A percentile compares a stretch with the other conserved stretches of the same genome.
These are phyloP conservation scores for Porites evermanni DNA, from an alignment of 92 coral and sea anemone genomes.

Conservation along the genomic window DNA sequence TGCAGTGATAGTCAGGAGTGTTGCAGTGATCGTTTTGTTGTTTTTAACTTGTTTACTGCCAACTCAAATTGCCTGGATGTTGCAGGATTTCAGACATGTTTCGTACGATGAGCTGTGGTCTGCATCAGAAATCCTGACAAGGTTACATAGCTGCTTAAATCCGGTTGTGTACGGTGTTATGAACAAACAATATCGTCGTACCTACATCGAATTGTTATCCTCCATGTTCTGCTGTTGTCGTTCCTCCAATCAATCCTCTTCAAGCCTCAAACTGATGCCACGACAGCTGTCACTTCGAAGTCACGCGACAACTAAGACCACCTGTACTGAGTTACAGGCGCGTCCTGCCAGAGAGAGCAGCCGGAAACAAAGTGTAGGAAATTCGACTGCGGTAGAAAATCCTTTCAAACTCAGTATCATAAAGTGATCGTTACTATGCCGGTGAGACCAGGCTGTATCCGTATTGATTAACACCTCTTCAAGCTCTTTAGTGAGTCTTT, in stretches of 20 bases:
- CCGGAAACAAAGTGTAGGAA: not conserved
- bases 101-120: slow-evolving; percentile 51
- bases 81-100: slow-evolving; percentile 69
- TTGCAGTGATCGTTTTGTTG: slow-evolving; percentile 69
- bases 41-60: slow-evolving; percentile 76
- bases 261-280: not conserved
- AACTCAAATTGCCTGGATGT: slow-evolving; percentile 85
- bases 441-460: too few species aligned
- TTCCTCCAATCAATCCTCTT: not conserved
- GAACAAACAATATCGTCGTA: slow-evolving; percentile 78
- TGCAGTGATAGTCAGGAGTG: slow-evolving; percentile 69
- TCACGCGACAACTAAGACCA: not conserved
- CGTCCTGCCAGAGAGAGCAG: not conserved
- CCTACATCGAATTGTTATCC: slow-evolving; percentile 38
- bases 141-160: slow-evolving; percentile 79
- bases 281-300: not conserved
- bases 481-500: too few species aligned
- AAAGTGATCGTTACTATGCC: not conserved
- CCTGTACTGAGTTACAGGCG: not conserved
- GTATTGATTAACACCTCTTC: too few species aligned
- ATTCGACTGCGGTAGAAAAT: not conserved
- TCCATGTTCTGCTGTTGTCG: slow-evolving; percentile 21
- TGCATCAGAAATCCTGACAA: slow-evolving; percentile 67
- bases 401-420: not conserved
- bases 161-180: slow-evolving; percentile 81